Percentiles rank a stretch among this genome's conserved stretches.
Conservation (phyloP, 2,797 vertebrate species). For the Dermochelys coriacea region DNA sequence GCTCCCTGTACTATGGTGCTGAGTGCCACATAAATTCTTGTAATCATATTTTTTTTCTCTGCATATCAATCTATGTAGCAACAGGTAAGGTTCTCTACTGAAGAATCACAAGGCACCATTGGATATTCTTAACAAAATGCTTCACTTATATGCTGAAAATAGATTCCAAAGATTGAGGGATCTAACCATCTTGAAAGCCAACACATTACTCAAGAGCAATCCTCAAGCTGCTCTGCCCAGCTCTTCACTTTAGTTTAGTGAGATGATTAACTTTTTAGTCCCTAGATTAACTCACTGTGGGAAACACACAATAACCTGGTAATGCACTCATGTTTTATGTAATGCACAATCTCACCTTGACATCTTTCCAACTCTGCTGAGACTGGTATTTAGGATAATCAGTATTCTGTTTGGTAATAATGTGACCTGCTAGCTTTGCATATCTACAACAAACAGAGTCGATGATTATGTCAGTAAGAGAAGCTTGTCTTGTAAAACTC, state of each 20-base stretch:
- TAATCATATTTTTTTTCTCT: background rate
- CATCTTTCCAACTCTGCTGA: background rate
- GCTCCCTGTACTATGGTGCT: background rate
- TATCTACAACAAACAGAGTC: background rate
- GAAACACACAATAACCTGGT: background rate
- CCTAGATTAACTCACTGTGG: background rate
- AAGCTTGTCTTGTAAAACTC: background rate
- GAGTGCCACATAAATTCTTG: constrained; percentile 1
- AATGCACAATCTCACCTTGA: background rate
- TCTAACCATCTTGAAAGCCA: background rate
- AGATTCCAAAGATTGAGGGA: background rate
- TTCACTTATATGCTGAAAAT: background rate
- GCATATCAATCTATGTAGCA: background rate
- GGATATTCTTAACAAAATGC: background rate
- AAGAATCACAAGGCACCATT: background rate
- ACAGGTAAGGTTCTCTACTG: background rate
- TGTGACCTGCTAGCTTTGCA: background rate
- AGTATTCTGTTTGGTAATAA: background rate
- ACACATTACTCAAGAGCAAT: background rate
- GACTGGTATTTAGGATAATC: background rate
- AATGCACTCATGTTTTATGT: background rate
- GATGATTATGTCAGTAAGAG: background rate
- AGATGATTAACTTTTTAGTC: background rate
- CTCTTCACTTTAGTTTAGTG: background rate
- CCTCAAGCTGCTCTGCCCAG: background rate